Percentiles rank a stretch among this genome's conserved stretches.
Conservation (phyloP, 2,113 vertebrate genomes). For the Odocoileus virginianus region DNA sequence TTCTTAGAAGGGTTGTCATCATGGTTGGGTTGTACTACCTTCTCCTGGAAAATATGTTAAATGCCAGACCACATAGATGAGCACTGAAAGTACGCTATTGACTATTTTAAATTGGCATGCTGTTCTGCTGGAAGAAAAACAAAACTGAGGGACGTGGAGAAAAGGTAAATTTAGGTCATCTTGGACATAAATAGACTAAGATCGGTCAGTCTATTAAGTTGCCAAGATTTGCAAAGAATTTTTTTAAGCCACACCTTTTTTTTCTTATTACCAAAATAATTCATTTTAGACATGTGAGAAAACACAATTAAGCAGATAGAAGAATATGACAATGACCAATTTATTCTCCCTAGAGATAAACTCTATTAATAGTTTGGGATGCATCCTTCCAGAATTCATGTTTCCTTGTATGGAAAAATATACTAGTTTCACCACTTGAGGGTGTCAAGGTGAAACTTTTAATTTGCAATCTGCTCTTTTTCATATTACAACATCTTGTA, state of each 20-base stretch:
- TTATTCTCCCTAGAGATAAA: neutral
- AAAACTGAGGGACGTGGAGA: neutral
- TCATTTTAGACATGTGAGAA: neutral
- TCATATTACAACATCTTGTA: neutral
- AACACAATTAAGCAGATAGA: neutral
- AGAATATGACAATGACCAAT: neutral
- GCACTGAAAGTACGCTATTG: neutral
- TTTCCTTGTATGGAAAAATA: neutral
- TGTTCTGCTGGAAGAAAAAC: slow-evolving; percentile 37
- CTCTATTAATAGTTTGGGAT: neutral
- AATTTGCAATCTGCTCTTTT: neutral
- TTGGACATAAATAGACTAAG: neutral
- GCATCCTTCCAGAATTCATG: neutral
- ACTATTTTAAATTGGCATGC: neutral
- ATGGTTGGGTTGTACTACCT: neutral
- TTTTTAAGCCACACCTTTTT: neutral
- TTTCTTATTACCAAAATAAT: neutral
- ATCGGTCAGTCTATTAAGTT: neutral
- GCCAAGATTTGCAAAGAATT: neutral
- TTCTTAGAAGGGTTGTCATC: slow-evolving; percentile 49
- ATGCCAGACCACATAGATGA: slow-evolving; percentile 2
- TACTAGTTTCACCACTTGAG: neutral
- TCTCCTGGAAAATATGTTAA: slow-evolving; percentile 41
- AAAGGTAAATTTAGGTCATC: slow-evolving; percentile 44
- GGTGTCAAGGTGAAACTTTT: neutral